Evolutionary conservation across 2,113 vertebrate species (phyloP), one percentile per base, ranked within the genome.

Genomic region (Mobula birostris): DNA sequence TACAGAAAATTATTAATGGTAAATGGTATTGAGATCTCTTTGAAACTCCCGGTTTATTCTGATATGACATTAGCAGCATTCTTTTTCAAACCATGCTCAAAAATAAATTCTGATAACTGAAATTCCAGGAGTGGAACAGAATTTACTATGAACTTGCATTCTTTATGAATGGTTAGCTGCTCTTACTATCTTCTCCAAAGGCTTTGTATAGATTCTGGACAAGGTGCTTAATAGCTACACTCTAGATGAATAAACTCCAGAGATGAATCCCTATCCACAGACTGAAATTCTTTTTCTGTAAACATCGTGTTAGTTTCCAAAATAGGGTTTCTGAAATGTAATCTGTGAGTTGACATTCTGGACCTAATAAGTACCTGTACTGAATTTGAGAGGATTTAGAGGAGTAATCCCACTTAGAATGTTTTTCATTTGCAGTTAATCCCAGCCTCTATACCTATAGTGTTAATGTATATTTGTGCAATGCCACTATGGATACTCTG

Each of bases 51-150:
- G 36, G 19, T 72, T 72, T 72, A 32, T 15, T 36, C 70, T 87
- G 72, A 93, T 40, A 36, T 66, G 85, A 90, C 1, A 29, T 32
- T 90, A 93, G 58, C 58, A 36, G 48, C 29, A 88, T 91, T 48
- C 48, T 93, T 4, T 74, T 48, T 93, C 36, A 93, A 72, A 19
- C 19, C 29, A 32, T 74, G 90, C 66, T 93, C 5, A 74, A 74
- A 74, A 74, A 92, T 11, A 48, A 32, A 72, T 93, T 29, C 36
- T 66, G 61, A n/a, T 90, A 90, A 74, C 21, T 93, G 90, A 93
- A 92, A 63, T 92, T n/a, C 15, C 66, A n/a, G 21, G 88, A 66
- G 11, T 15, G 66, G 90, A 72, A 72, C 17, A 48, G 32, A 70
- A 92, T 21, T 24, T 72, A 9, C 40, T 92, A 21, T 40, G 21